phyloP scores from a whole-genome alignment of 2,113 vertebrate genomes.

The Capricornis sumatraensis region DNA sequence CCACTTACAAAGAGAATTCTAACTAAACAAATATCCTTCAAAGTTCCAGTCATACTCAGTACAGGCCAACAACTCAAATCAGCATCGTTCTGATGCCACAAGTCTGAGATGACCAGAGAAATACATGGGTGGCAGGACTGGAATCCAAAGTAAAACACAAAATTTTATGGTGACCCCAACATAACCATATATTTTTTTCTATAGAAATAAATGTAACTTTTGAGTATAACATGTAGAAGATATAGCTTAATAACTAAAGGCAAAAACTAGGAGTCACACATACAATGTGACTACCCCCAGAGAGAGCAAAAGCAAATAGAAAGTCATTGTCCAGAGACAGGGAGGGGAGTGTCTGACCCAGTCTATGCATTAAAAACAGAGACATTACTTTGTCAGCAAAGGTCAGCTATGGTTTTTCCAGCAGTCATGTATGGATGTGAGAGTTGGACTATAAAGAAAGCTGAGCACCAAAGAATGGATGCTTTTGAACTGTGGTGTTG shows the following conservation, averaged over 20 bases:
- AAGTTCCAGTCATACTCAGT: neutral
- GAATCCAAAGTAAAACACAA: conserved; percentile 15
- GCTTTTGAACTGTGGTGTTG: neutral
- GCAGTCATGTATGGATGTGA: neutral
- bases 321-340: neutral
- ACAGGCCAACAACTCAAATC: neutral
- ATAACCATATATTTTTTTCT: conserved; percentile 19
- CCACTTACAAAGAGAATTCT: neutral
- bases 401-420: neutral
- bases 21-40: conserved; percentile 37
- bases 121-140: neutral
- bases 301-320: neutral
- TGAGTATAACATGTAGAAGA: neutral
- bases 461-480: neutral
- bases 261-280: neutral
- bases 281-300: neutral
- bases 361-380: neutral
- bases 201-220: neutral
- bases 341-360: neutral
- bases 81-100: conserved; percentile 3
- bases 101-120: neutral
- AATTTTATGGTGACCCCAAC: neutral
- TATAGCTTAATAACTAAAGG: neutral
- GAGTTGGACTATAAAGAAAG: neutral
- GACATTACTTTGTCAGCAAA: neutral